Evolutionary conservation across 2,888 invertebrate genomes (phyloP), one percentile per base, ranked within the genome.

Genomic region (Xestia c-nigrum): DNA sequence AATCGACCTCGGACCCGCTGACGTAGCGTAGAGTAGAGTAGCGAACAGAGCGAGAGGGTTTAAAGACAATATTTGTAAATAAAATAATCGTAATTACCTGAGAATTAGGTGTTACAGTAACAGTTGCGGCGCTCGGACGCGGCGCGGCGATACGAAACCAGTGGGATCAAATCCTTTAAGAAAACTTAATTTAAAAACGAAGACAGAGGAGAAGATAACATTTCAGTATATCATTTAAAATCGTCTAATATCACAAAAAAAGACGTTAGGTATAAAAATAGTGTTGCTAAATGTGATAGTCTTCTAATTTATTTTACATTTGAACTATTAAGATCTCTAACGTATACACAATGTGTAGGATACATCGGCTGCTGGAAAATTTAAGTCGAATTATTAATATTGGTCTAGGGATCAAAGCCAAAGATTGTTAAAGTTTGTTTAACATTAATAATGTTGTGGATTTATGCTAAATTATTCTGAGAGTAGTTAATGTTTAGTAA

Each of bases 331-430:
- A 95, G 94, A 96, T 95, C 95, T 96, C 94, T 93, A 91, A 93
- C 92, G 91, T 92, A 92, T 93, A 92, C 93, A 93, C 93, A 92
- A 91, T 93, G 88, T 87, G 88, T 90, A 92, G 85, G 94, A 92
- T 92, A 90, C 93, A 94, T 94, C 94, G 94, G 95, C 95, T 93
- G 89, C 91, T 92, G 90, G 90, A 92, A 93, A 93, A 91, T 90
- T 92, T 89, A 93, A 94, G 94, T 95, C 94, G 94, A 93, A 90
- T 93, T 92, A 94, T 92, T 93, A 93, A 94, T 97, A 97, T 98
- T 97, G 98, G 97, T 98, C 97, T 97, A 97, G 98, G 98, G 98
- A 98, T 97, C 98, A 98, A 98, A 97, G 97, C 98, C 98, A 98
- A 98, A 98, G 98, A 98, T 98, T 97, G 97, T 98, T 98, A 97